These are phyloP conservation scores for Actinernus sp. DNA, from an alignment of 92 coral and sea anemone species.

Conservation along the genomic window DNA sequence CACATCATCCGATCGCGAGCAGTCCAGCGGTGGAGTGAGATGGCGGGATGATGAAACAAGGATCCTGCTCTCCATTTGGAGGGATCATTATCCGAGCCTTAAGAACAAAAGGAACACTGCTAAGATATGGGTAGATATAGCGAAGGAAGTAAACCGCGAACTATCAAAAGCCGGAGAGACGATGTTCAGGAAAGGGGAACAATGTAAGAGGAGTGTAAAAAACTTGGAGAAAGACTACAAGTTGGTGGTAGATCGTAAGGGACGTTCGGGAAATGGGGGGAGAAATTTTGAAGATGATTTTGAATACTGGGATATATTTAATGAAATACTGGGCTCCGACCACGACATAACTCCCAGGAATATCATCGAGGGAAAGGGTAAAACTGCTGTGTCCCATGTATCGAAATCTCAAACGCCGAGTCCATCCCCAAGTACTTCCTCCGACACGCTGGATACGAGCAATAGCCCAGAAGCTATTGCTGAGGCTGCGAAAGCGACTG, in stretches of 20 bases:
- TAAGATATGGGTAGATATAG: not conserved
- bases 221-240: not conserved
- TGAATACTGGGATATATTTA: slow-evolving; percentile 2
- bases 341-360: not conserved
- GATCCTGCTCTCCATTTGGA: not conserved
- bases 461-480: not conserved
- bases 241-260: not conserved
- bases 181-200: not conserved
- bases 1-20: too few species aligned
- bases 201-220: not conserved
- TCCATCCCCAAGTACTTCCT: not conserved
- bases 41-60: slow-evolving; percentile 1
- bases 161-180: not conserved
- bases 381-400: not conserved
- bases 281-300: not conserved
- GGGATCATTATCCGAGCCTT: not conserved
- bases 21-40: not conserved
- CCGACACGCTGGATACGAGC: not conserved
- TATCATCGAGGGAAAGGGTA: not conserved
- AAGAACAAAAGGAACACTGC: slow-evolving; percentile 1
- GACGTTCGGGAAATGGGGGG: slow-evolving; percentile 1
- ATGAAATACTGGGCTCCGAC: not conserved
- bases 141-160: not conserved
- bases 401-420: not conserved
- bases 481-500: too few species aligned